These are phyloP conservation scores for Hydrocynus forskahlii DNA, from an alignment of 2,797 vertebrate species.

Conservation along the genomic window DNA sequence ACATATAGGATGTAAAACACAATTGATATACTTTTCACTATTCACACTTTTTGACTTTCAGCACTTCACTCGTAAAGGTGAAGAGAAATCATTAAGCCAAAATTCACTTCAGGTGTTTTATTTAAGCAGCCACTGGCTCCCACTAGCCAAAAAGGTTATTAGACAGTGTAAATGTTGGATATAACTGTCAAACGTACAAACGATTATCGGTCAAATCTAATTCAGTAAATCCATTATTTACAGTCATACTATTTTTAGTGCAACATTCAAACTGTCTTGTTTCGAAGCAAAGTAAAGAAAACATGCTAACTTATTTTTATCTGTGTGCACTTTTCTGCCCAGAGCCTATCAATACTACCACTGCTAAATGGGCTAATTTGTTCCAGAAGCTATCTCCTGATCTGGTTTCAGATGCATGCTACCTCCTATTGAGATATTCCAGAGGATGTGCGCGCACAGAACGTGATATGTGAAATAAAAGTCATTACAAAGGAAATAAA, in stretches of 20 bases:
- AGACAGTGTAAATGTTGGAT: no score
- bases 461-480: constrained; percentile 8
- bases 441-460: neutral
- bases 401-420: neutral
- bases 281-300: neutral
- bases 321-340: neutral
- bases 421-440: neutral
- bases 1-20: no score
- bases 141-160: no score
- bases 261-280: neutral
- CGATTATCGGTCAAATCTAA: neutral
- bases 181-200: no score
- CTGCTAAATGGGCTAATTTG: neutral
- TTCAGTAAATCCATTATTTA: neutral
- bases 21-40: no score
- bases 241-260: neutral
- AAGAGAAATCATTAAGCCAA: no score
- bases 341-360: neutral
- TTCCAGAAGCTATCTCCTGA: constrained; percentile 15
- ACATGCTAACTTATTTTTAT: neutral
- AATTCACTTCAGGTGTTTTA: no score
- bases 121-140: no score
- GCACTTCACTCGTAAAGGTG: no score
- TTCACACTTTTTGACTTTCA: no score
- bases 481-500: neutral